A percentile compares a stretch with the other conserved stretches of the same genome.
phyloP scores from a whole-genome alignment of 2,888 invertebrate genomes.

The Melieria omissa region DNA sequence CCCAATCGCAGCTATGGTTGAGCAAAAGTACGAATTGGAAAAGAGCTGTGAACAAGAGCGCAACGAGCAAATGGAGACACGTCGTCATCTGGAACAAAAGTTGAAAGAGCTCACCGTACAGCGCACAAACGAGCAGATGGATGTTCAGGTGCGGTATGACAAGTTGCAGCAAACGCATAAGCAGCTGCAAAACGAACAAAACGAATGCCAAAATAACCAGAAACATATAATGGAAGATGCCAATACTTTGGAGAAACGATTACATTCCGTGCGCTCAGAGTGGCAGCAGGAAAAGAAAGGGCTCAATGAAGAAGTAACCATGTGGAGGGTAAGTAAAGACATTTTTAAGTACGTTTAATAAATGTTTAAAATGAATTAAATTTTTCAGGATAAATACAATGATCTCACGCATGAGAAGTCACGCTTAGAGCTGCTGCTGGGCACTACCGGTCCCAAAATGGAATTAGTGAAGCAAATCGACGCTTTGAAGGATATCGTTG shows the following conservation, averaged over 20 bases:
- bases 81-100: conserved; percentile 68
- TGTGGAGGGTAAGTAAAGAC: conserved; percentile 64
- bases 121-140: conserved; percentile 68
- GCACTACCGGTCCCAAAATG: conserved; percentile 48
- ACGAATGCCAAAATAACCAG: conserved; percentile 68
- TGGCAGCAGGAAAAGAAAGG: conserved; percentile 64
- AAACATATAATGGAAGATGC: conserved; percentile 68
- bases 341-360: conserved; percentile 2
- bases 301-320: conserved; percentile 63
- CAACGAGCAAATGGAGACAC: conserved; percentile 69
- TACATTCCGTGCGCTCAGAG: conserved; percentile 68
- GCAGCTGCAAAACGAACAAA: conserved; percentile 68
- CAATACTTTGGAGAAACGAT: conserved; percentile 67
- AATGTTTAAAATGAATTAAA: not conserved
- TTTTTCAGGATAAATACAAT: conserved; percentile 58
- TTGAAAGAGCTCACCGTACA: conserved; percentile 68
- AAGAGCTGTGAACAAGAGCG: conserved; percentile 71
- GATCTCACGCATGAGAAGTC: conserved; percentile 56
- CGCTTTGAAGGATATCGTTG: conserved; percentile 48
- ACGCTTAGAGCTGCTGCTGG: conserved; percentile 56
- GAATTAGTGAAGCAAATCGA: conserved; percentile 36
- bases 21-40: conserved; percentile 71
- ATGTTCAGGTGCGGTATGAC: conserved; percentile 69
- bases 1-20: conserved; percentile 69
- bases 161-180: conserved; percentile 71